These are phyloP conservation scores for Ostrea edulis DNA, from an alignment of 1,140 invertebrate species.

Conservation along the genomic window DNA sequence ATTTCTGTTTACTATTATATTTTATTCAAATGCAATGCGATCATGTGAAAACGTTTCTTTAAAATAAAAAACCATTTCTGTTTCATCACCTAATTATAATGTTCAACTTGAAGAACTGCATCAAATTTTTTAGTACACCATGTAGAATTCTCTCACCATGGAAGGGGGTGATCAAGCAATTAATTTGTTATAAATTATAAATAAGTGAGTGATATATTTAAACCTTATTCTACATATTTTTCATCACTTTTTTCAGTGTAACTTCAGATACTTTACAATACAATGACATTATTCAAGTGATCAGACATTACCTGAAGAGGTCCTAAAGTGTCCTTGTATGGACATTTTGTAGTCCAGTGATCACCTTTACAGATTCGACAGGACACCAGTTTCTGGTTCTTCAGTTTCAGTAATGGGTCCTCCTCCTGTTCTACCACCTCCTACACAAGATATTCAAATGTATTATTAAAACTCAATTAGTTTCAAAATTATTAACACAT, in stretches of 20 bases:
- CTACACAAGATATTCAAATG: slow-evolving; percentile 34
- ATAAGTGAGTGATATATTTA: neutral
- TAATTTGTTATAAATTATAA: too few relatives aligned
- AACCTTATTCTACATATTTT: neutral
- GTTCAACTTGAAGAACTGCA: too few relatives aligned
- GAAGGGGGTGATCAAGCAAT: too few relatives aligned
- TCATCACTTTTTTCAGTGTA: slow-evolving; percentile 57
- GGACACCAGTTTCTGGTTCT: slow-evolving; percentile 90
- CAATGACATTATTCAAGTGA: neutral
- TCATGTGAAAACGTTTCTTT: too few relatives aligned
- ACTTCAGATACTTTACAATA: neutral
- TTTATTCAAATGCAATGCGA: too few relatives aligned
- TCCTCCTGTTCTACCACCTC: slow-evolving; percentile 84
- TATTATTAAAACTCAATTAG: too few relatives aligned
- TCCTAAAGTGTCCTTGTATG: slow-evolving; percentile 91
- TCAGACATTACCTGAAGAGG: slow-evolving; percentile 69
- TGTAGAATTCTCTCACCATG: too few relatives aligned
- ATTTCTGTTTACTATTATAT: too few relatives aligned
- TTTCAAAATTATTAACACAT: too few relatives aligned
- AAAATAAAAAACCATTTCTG: too few relatives aligned
- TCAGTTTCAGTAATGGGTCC: slow-evolving; percentile 88
- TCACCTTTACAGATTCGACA: slow-evolving; percentile 95
- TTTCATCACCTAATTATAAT: too few relatives aligned
- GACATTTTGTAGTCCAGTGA: slow-evolving; percentile 98
- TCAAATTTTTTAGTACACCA: too few relatives aligned